phyloP scores from a whole-genome alignment of 2,113 vertebrate genomes.

The Tachysurus vachellii region DNA sequence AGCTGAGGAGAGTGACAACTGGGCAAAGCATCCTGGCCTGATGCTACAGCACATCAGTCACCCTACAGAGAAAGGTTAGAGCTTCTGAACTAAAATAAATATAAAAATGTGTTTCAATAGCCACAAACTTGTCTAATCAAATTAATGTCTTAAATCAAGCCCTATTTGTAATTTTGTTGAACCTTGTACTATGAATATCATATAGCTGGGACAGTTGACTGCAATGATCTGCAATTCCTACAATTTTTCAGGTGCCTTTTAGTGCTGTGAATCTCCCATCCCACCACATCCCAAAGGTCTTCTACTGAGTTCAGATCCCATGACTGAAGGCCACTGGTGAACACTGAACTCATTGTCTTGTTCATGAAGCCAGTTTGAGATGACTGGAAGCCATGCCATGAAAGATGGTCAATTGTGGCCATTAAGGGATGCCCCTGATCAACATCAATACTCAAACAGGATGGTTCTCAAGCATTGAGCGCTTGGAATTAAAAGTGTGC shows the following conservation, averaged over 20 bases:
- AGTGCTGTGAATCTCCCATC: no score
- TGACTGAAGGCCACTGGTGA: no score
- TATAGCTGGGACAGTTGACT: neutral
- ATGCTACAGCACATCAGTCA: conserved; percentile 23
- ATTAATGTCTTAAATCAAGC: neutral
- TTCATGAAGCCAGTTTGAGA: no score
- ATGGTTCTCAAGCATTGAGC: no score
- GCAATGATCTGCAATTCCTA: neutral
- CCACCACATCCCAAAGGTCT: no score
- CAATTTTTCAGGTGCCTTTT: neutral
- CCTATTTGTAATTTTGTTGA: neutral
- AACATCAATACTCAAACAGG: no score
- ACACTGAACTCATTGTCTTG: no score
- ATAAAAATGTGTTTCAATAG: neutral
- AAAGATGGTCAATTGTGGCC: neutral
- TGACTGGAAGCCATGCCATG: neutral
- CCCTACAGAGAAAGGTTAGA: neutral
- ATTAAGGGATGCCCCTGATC: neutral
- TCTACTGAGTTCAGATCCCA: no score
- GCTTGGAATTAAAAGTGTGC: no score
- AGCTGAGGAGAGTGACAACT: conserved; percentile 3
- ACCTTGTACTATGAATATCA: neutral
- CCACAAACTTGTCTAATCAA: neutral
- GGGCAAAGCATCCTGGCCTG: conserved; percentile 29
- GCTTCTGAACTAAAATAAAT: no score